Base-by-base conservation (phyloP, 1,140 invertebrate species). In the Drosophila tristis region DNA sequence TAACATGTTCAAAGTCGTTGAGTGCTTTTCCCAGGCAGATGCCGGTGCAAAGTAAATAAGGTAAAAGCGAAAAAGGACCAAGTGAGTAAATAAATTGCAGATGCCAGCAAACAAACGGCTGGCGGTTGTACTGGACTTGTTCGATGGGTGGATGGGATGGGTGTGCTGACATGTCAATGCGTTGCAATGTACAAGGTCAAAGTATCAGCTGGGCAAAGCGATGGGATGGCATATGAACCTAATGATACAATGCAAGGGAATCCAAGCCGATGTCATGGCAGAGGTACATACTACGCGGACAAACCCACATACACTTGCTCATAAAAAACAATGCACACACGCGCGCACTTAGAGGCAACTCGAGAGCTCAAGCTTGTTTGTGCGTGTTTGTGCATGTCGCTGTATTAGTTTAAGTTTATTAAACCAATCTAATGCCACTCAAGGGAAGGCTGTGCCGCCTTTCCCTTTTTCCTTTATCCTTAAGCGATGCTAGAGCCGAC, bases 381-480 rank as follows among this genome's bases (percentile, higher is more conserved):
- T 43, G 47, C 29, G 57, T 62, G 51, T 67, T 53, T 54, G 31
- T 66, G 73, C 45, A 61, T 79, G 77, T 68, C 26, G 55, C 45
- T 59, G 74, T 81, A 70, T 82, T 74, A 67, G 74, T 81, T 78
- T 85, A 74, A 70, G 72, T 79, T 80, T 74, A 76, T 78, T 85
- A 80, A 84, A 85, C 71, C 80, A 85, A 85, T 80, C 80, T 85
- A 80, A 80, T 85, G 76, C 73, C 66, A 61, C 71, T 43, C 72
- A 64, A 45, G 80, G 80, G 49, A 84, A 63, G 39, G 16, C 59
- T 50, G 53, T 23, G 26, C 44, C 54, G 58, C 48, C 48, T 20
- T 20, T 20, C 20, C 20, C 16, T 54, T 60, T 49, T 65, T 31
- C 29, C 6, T 8, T 31, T 20, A 2, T 20, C 20, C 20, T 2